phyloP scores from a whole-genome alignment of 2,113 vertebrate species.

The Telmatochromis sp. region DNA sequence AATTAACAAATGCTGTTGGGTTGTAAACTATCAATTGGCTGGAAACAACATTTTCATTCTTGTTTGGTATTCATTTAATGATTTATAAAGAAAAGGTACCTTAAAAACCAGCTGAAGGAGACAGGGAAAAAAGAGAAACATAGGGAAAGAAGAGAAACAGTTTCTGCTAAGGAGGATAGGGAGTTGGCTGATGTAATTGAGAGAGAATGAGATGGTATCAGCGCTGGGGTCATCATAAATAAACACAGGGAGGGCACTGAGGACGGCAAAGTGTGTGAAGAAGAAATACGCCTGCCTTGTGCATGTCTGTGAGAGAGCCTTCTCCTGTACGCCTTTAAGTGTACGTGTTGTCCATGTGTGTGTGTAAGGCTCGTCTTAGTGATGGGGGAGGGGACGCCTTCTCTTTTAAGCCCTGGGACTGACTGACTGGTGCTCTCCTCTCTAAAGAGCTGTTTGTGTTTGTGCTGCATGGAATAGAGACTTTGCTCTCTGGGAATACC shows the following conservation, averaged over 20 bases:
- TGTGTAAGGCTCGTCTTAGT: constrained; percentile 17
- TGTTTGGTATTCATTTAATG: background rate
- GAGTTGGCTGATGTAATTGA: constrained; percentile 69
- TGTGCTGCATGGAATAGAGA: constrained; percentile 50
- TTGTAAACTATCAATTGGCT: background rate
- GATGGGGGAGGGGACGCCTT: constrained; percentile 45
- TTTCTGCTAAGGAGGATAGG: constrained; percentile 39
- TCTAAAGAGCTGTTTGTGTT: constrained; percentile 41
- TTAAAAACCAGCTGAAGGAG: constrained; percentile 4
- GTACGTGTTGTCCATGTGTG: constrained; percentile 5
- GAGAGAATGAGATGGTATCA: constrained; percentile 72
- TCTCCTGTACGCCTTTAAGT: constrained; percentile 46
- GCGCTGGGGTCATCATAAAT: constrained; percentile 57
- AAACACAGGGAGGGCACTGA: constrained; percentile 66
- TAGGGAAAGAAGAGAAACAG: constrained; percentile 37
- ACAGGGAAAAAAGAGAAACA: background rate
- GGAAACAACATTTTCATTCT: background rate
- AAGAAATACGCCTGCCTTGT: constrained; percentile 24
- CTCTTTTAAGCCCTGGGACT: constrained; percentile 37
- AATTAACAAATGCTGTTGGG: background rate
- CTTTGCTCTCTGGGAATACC: constrained; percentile 29
- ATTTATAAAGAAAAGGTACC: background rate
- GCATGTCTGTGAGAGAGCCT: constrained; percentile 5
- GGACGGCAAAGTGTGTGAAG: constrained; percentile 47
- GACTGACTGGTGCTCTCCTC: constrained; percentile 50